Conservation (phyloP, 2,888 invertebrate genomes). For the Diloba caeruleocephala region DNA sequence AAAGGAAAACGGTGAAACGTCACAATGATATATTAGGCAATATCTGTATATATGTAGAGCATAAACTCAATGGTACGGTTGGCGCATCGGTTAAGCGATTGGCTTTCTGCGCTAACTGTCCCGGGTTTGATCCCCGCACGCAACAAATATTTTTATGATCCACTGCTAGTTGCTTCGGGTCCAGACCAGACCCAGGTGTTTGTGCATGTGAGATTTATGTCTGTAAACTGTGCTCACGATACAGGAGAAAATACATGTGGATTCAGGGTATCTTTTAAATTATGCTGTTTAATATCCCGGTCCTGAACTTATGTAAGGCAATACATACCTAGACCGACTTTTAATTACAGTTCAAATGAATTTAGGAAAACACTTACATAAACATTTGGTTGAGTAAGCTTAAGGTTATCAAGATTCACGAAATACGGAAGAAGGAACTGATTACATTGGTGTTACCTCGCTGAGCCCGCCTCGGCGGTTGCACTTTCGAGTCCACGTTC, state of each 20-base stretch:
- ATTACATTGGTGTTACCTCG: conserved; percentile 27
- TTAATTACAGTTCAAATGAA: conserved; percentile 16
- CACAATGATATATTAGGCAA: no score
- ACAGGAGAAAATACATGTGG: background rate
- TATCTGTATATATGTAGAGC: no score
- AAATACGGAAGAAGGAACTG: conserved; percentile 46
- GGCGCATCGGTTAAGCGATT: no score
- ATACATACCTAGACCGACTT: conserved; percentile 5
- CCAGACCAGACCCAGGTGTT: no score
- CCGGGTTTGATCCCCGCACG: no score
- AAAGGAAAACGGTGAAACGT: no score
- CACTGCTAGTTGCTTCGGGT: no score
- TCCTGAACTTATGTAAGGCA: conserved; percentile 22
- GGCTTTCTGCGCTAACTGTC: no score
- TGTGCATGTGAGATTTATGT: no score
- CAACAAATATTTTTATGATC: no score
- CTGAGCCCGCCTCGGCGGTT: background rate
- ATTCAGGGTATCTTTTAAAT: conserved; percentile 9
- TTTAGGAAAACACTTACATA: conserved; percentile 29
- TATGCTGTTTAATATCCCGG: conserved; percentile 8
- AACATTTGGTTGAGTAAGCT: conserved; percentile 33
- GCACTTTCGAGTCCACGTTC: conserved; percentile 26
- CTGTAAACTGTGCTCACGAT: no score
- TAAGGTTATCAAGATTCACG: conserved; percentile 48
- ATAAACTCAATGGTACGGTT: no score